phyloP scores from a whole-genome alignment of 2,113 vertebrate genomes.

The Willisornis vidua region DNA sequence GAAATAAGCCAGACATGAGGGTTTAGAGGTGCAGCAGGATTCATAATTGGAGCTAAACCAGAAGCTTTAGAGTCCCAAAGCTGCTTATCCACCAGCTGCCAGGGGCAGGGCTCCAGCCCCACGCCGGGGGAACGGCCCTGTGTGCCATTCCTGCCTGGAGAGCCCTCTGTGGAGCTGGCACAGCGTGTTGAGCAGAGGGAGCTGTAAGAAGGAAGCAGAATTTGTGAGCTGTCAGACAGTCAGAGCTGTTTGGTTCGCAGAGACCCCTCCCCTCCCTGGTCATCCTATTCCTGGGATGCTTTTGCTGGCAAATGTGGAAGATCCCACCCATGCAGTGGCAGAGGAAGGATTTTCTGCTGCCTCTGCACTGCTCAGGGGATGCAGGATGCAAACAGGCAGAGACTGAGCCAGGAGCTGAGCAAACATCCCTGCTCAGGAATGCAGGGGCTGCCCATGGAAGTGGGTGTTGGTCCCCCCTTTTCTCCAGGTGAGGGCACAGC shows the following conservation, averaged over 20 bases:
- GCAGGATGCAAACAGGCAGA: not conserved
- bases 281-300: not conserved
- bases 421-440: fast-evolving
- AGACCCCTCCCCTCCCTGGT: not conserved
- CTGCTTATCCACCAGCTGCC: not conserved
- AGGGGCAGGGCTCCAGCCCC: not conserved
- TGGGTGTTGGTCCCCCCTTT: fast-evolving
- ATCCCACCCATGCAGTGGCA: fast-evolving
- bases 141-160: not conserved
- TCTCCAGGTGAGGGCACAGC: fast-evolving
- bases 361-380: not conserved
- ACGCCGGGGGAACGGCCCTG: not conserved
- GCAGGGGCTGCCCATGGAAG: not conserved
- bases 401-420: not conserved
- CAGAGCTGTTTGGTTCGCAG: not conserved
- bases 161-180: not conserved
- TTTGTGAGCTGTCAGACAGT: not conserved
- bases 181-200: not conserved
- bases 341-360: not conserved
- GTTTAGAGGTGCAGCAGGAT: not conserved
- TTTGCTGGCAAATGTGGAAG: not conserved
- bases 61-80: not conserved
- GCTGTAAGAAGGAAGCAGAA: not conserved
- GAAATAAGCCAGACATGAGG: not conserved
- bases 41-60: not conserved